Conservation (phyloP, 2,888 invertebrate genomes). For the Eilema griseolum region DNA sequence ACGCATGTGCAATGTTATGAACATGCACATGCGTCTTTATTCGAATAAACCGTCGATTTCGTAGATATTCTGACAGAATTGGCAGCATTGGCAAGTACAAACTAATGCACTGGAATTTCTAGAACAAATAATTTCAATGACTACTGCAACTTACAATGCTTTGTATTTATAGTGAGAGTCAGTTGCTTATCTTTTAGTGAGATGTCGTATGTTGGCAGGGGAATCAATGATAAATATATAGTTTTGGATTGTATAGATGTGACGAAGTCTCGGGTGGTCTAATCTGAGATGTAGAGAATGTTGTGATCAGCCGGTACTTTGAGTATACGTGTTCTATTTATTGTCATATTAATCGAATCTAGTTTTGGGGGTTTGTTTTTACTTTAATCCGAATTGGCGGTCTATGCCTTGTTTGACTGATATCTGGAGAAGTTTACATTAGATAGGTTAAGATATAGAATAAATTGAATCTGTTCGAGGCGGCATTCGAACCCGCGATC, state of each 20-base stretch:
- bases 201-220: slow-evolving; percentile 45
- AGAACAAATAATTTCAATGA: slow-evolving; percentile 28
- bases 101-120: slow-evolving; percentile 31
- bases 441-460: no score
- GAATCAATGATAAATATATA: slow-evolving; percentile 34
- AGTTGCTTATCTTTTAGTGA: slow-evolving; percentile 40
- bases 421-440: slow-evolving; percentile 42
- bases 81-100: slow-evolving; percentile 53
- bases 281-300: slow-evolving; percentile 26
- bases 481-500: no score
- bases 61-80: slow-evolving; percentile 30
- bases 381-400: slow-evolving; percentile 26
- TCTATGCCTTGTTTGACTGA: slow-evolving; percentile 47
- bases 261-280: slow-evolving; percentile 30
- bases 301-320: slow-evolving; percentile 29
- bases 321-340: slow-evolving; percentile 44
- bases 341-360: slow-evolving; percentile 36
- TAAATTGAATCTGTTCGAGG: no score
- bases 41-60: no score
- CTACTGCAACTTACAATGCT: slow-evolving; percentile 32
- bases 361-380: slow-evolving; percentile 34
- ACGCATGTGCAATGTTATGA: no score
- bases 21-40: no score
- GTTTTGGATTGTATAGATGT: slow-evolving; percentile 35
- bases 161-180: slow-evolving; percentile 49